Evolutionary conservation across 2,113 vertebrate genomes (phyloP), one percentile per base, ranked within the genome.

Genomic region (Mormyrus lacerda): DNA sequence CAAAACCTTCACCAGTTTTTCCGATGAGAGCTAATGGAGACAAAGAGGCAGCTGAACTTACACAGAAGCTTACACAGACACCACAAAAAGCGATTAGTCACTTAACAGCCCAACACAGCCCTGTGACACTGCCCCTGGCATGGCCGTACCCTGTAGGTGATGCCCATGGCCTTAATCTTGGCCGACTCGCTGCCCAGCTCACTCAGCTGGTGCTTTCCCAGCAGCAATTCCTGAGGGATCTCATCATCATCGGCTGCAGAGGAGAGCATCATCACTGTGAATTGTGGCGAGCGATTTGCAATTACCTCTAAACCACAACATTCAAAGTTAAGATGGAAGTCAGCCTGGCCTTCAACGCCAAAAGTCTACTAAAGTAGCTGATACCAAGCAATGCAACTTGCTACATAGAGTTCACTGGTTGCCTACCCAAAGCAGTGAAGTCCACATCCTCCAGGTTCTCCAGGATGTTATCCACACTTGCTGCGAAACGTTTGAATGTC

Each of bases 81-180:
- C 9, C 27, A 69, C 27, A 31, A 3, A 3, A 45, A 17, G 73
- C 4, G 35, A 31, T 69, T 27, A 69, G 27, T 5, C 15, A 79
- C 73, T 42, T 79, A 79, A 42, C 27, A 1, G 61, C 61, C 61
- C n/a, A 13, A 69, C 31, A 21, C 2, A 53, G 50, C 85, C 50
- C 85, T 15, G 7, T 55, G 7, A 21, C 21, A 21, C 50, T 4
- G 50, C 53, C 31, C 31, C 19, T 9, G 39, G 55, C 3, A 3
- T 11, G 93, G 53, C 89, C 44, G 35, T 97, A 99, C 98, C 97
- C 97, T 97, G 95, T 97, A 96, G 92, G 98, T 97, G 95, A 99
- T 98, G 91, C 97, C 97, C 98, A 99, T 99, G 91, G 98, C 98
- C 94, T 99, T 99, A 92, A 99, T 99, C 96, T 99, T 99, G 91